A percentile compares a stretch with the other conserved stretches of the same genome.
These are phyloP conservation scores for Crypturellus tataupa DNA, from an alignment of 2,797 vertebrate genomes.

Conservation along the genomic window DNA sequence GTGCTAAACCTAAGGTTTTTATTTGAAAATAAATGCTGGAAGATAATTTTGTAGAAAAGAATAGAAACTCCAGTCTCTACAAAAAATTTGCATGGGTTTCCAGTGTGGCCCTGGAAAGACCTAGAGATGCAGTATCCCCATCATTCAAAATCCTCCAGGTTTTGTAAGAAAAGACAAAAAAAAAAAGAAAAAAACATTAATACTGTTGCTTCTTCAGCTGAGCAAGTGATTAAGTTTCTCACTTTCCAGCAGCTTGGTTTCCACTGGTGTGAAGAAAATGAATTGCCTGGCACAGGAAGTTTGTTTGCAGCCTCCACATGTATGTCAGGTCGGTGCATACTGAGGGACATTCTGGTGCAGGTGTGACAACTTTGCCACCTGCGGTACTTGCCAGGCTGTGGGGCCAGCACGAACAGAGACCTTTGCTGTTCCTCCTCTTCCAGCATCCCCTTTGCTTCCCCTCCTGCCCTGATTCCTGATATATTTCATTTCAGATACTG, in stretches of 20 bases:
- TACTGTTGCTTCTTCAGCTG: background rate
- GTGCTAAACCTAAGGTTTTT: background rate
- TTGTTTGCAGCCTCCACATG: background rate
- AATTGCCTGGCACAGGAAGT: background rate
- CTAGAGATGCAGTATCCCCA: background rate
- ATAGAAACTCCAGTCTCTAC: background rate
- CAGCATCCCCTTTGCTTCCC: background rate
- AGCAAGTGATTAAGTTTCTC: background rate
- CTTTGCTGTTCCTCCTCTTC: background rate
- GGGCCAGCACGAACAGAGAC: background rate
- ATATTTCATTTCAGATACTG: background rate
- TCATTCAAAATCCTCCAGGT: background rate
- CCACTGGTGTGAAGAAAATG: background rate
- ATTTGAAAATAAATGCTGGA: background rate
- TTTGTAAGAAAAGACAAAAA: background rate
- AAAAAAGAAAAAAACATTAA: background rate
- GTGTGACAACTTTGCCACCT: no score
- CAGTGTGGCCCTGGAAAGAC: background rate
- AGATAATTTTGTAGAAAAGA: background rate
- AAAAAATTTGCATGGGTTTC: background rate
- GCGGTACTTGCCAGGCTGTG: accelerated
- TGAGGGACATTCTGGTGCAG: no score
- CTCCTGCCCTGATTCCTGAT: background rate
- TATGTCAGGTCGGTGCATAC: no score
- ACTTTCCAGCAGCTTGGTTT: background rate